Evolutionary conservation across 2,888 invertebrate genomes (phyloP), one percentile per base, ranked within the genome.

Genomic region (Papilio gigon): DNA sequence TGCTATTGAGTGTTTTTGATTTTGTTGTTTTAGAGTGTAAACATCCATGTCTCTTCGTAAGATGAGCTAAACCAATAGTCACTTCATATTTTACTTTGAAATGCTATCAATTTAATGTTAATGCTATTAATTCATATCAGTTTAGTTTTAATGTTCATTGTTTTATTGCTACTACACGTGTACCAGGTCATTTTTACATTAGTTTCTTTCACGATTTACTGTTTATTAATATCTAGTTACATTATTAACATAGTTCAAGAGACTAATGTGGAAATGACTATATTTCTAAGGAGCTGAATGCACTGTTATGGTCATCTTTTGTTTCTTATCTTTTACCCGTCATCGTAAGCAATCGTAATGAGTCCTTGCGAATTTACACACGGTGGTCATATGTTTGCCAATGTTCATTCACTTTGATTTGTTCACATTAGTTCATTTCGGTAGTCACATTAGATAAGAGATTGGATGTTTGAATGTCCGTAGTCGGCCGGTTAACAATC

Each of bases 371-470:
- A 92, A 91, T 89, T 84, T 84, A 92, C 86, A 90, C 90, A 90
- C 90, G 92, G 92, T 92, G 89, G 92, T 92, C 92, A 91, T 91
- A 92, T 92, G 90, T 91, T 91, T 90, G 86, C 84, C 77, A 82
- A 86, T 82, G 80, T 84, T 88, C 88, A 87, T 89, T 84, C 88
- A 89, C 86, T 76, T 89, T 88, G 78, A 81, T 83, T 90, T 85
- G 79, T 86, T 89, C 89, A 89, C 87, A 85, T 88, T 88, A 85
- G 85, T 89, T 90, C 77, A 78, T 86, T 87, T 83, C 76, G 83
- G 88, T 86, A 77, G 79, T 79, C 86, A 85, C 88, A 85, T 84
- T 87, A 87, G 86, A 72, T 87, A 85, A 85, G 86, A 85, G 84
- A 81, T 85, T 90, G 85, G 87, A 86, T 90, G 89, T 89, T 89